phyloP scores from a whole-genome alignment of 2,113 vertebrate species.

The Porphyrio hochstetteri region DNA sequence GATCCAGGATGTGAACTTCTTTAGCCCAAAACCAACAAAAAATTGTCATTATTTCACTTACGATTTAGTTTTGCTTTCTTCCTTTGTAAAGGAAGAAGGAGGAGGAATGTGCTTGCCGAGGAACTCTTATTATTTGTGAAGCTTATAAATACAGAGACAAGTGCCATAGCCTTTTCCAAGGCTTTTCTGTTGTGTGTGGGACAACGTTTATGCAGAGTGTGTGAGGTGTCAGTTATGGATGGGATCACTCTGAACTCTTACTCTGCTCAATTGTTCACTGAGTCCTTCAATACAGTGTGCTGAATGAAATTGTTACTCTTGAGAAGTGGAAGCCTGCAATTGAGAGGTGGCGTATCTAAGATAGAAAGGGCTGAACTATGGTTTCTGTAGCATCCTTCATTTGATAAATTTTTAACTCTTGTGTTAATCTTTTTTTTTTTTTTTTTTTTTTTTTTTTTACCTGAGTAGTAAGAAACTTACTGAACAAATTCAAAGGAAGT shows the following conservation, averaged over 20 bases:
- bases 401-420: background rate
- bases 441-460: background rate
- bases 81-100: background rate
- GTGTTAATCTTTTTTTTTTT: background rate
- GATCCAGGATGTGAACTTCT: background rate
- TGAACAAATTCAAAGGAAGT: background rate
- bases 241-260: background rate
- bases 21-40: background rate
- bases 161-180: background rate
- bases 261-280: background rate
- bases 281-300: background rate
- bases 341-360: background rate
- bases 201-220: background rate
- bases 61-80: background rate
- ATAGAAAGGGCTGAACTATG: background rate
- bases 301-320: background rate
- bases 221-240: background rate
- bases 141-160: background rate
- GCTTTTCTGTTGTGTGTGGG: background rate
- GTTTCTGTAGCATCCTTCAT: background rate
- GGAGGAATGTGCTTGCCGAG: background rate
- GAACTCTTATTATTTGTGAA: background rate
- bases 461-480: background rate
- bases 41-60: background rate
- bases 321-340: background rate